A percentile compares a stretch with the other conserved stretches of the same genome.
These are phyloP conservation scores for Danionella cerebrum DNA, from an alignment of 2,113 vertebrate genomes.

Conservation along the genomic window DNA sequence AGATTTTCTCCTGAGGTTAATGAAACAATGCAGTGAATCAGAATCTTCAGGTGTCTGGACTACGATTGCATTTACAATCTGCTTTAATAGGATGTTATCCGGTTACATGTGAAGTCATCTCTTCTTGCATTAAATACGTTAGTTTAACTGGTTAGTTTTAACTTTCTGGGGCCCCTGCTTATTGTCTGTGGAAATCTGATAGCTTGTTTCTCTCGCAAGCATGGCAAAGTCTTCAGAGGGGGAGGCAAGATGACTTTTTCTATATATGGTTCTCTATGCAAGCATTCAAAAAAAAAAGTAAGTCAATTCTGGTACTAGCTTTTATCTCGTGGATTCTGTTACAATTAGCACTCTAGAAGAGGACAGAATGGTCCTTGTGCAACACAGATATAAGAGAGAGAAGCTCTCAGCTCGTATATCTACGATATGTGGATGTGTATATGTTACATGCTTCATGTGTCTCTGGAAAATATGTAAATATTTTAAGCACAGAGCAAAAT, in stretches of 20 bases:
- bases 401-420: constrained; percentile 30
- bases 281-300: neutral
- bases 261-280: constrained; percentile 37
- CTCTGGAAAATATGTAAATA: constrained; percentile 63
- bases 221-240: neutral
- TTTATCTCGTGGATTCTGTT: constrained; percentile 14
- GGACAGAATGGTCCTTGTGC: neutral
- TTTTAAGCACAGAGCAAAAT: constrained; percentile 53
- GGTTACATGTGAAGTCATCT: constrained; percentile 30
- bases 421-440: constrained; percentile 26
- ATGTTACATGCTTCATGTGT: constrained; percentile 38
- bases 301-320: constrained; percentile 13
- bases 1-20: neutral
- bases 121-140: constrained; percentile 19
- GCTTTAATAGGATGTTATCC: constrained; percentile 34
- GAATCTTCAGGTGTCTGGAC: neutral
- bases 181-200: constrained; percentile 38
- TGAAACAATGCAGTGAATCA: neutral
- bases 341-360: constrained; percentile 19
- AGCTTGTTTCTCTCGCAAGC: constrained; percentile 15
- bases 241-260: constrained; percentile 9
- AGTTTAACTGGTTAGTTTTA: constrained; percentile 15
- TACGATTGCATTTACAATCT: neutral
- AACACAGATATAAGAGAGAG: constrained; percentile 23
- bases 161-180: constrained; percentile 13